Conservation (phyloP, 2,113 vertebrate genomes). For the Myotis davidii region DNA sequence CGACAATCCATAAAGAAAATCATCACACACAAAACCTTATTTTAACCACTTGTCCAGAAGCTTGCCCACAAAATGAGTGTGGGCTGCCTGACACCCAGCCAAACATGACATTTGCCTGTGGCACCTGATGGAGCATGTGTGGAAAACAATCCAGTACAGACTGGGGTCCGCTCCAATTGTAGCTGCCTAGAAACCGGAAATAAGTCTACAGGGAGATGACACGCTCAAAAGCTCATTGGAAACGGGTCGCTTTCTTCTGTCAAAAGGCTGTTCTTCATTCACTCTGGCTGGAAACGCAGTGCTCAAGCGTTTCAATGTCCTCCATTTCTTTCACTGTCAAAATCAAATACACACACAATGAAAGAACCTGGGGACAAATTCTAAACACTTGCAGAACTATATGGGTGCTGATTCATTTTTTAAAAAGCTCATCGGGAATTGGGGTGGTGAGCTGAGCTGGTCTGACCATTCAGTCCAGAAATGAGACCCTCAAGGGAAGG, state of each 20-base stretch:
- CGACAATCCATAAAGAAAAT: neutral
- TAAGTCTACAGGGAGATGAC: conserved; percentile 31
- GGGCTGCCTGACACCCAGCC: neutral
- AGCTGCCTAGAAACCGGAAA: conserved; percentile 44
- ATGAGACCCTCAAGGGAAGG: neutral
- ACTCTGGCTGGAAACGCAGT: neutral
- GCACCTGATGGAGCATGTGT: neutral
- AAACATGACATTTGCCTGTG: neutral
- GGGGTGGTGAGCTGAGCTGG: neutral
- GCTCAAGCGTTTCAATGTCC: neutral
- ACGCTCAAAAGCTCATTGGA: neutral
- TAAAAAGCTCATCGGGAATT: neutral
- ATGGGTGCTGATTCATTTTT: neutral
- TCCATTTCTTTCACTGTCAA: neutral
- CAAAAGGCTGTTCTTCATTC: neutral
- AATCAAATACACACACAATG: neutral
- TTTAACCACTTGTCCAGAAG: conserved; percentile 17
- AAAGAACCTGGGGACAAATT: neutral
- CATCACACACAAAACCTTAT: neutral
- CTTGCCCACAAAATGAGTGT: neutral
- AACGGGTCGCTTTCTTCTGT: neutral
- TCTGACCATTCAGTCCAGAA: neutral
- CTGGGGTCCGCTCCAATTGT: neutral
- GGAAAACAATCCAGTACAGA: neutral
- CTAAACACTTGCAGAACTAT: neutral